Conservation (phyloP, 2,113 vertebrate genomes). For the Balaenoptera acutorostrata region DNA sequence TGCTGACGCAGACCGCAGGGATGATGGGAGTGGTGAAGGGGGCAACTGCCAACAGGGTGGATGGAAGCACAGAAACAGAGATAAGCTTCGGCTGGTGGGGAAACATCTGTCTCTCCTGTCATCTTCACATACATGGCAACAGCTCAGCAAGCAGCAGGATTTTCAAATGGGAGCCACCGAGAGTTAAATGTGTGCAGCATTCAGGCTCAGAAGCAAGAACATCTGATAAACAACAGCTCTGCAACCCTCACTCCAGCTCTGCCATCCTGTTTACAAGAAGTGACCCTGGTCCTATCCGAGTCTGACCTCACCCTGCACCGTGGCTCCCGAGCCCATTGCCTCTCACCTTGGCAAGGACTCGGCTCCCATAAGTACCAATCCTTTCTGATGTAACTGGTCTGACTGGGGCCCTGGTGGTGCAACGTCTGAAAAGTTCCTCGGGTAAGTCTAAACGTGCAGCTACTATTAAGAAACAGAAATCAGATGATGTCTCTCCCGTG, state of each 20-base stretch:
- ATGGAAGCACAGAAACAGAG: background rate
- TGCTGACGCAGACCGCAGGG: background rate
- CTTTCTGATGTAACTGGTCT: background rate
- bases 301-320: no score
- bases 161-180: background rate
- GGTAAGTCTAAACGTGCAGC: background rate
- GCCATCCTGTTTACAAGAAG: background rate
- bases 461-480: background rate
- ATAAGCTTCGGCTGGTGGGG: accelerated
- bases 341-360: background rate
- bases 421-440: background rate
- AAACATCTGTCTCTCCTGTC: background rate
- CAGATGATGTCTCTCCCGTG: background rate
- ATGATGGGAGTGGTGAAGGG: background rate
- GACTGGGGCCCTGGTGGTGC: background rate
- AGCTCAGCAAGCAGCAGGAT: background rate
- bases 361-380: background rate
- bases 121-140: background rate
- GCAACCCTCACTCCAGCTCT: background rate
- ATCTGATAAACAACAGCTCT: background rate
- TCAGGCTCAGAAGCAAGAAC: background rate
- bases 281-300: background rate
- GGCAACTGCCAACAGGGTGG: background rate
- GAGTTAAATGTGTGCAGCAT: background rate
- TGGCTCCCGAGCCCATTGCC: background rate